phyloP scores from a whole-genome alignment of 2,797 vertebrate genomes.

The Ctenopoma kingsleyae region DNA sequence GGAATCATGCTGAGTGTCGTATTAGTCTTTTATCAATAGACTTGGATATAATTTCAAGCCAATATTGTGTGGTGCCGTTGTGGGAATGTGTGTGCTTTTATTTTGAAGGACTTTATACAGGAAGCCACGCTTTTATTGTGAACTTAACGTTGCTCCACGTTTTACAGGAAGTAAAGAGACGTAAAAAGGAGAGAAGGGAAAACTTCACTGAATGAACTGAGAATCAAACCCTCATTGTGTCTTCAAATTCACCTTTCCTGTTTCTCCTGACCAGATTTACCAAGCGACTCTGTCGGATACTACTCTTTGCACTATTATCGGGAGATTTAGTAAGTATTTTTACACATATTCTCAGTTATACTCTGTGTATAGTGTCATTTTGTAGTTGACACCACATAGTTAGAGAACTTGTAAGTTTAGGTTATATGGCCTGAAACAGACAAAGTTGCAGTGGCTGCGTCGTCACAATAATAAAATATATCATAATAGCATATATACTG shows the following conservation, averaged over 20 bases:
- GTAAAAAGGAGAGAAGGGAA: constrained; percentile 10
- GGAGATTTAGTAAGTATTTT: constrained; percentile 45
- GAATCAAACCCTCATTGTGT: neutral
- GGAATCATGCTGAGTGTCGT: fast-evolving
- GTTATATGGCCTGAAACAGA: neutral
- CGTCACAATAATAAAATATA: neutral
- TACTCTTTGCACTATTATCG: neutral
- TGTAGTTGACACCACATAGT: neutral
- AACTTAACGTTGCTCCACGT: constrained; percentile 52
- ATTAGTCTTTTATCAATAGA: fast-evolving
- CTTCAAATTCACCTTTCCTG: no score
- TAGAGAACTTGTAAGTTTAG: neutral
- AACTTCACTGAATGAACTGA: constrained; percentile 29
- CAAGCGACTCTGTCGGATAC: neutral
- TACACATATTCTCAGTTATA: neutral
- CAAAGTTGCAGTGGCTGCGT: neutral
- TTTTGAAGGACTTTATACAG: neutral
- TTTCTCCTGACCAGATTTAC: neutral
- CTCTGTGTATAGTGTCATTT: neutral
- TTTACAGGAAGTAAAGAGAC: constrained; percentile 69
- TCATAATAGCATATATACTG: fast-evolving
- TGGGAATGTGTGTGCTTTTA: neutral
- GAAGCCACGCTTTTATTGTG: fast-evolving
- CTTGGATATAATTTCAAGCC: fast-evolving
- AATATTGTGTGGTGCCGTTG: fast-evolving